Evolutionary conservation across 2,797 vertebrate genomes (phyloP).

Genomic region (Stomatorhinus walkeri): DNA sequence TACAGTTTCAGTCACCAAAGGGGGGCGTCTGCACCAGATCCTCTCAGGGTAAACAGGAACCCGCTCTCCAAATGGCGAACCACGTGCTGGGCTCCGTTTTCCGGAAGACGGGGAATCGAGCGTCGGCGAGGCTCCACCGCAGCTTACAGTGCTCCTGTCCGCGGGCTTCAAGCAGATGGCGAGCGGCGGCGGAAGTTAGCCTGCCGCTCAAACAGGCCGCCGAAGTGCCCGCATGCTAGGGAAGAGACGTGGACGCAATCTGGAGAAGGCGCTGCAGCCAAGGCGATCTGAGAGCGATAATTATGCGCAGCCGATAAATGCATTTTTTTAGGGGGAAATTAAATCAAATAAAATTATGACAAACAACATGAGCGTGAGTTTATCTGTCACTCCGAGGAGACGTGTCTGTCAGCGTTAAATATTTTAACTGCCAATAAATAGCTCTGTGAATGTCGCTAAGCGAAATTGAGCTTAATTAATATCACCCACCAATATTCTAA

Average conservation of each 20-base stretch:
- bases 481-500: neutral
- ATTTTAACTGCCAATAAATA: neutral
- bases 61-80: neutral
- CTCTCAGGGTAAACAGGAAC: neutral
- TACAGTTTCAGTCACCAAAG: neutral
- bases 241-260: neutral
- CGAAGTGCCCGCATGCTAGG: neutral
- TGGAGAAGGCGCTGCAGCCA: constrained; percentile 8
- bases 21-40: neutral
- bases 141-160: constrained; percentile 26
- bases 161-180: constrained; percentile 28
- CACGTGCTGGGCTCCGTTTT: neutral
- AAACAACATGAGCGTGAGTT: neutral
- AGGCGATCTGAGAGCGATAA: constrained; percentile 8
- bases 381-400: neutral
- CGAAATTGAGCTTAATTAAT: neutral
- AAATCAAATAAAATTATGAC: constrained; percentile 2
- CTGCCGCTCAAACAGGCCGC: neutral
- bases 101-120: neutral
- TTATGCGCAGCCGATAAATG: constrained; percentile 10
- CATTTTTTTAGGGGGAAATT: neutral
- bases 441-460: neutral
- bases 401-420: neutral
- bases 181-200: neutral
- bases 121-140: neutral